phyloP scores from a whole-genome alignment of 2,888 invertebrate species.

The Lasius fuliginosus region DNA sequence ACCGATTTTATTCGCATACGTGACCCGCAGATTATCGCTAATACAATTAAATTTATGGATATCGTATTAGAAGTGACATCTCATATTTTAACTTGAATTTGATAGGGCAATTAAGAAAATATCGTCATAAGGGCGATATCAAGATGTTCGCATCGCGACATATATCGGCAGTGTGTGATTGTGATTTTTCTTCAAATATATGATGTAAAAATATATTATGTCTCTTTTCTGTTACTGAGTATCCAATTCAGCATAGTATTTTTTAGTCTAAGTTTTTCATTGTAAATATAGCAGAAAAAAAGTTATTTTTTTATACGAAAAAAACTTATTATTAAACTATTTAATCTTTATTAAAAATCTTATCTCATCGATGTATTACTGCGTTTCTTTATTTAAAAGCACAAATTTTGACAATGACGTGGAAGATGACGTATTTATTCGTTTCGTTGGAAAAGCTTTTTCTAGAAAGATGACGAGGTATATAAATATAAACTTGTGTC shows the following conservation, averaged over 20 bases:
- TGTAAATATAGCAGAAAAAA: background rate
- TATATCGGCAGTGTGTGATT: background rate
- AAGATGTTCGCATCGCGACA: background rate
- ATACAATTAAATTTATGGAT: slow-evolving; percentile 35
- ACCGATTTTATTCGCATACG: slow-evolving; percentile 20
- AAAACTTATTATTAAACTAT: background rate
- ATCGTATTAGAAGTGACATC: background rate
- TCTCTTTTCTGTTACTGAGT: background rate
- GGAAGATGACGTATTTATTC: slow-evolving; percentile 28
- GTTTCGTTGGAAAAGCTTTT: slow-evolving; percentile 35
- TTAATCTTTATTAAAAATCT: background rate
- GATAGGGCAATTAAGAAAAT: background rate
- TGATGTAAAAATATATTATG: background rate
- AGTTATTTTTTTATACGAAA: background rate
- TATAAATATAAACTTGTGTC: slow-evolving; percentile 67
- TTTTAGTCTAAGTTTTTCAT: background rate
- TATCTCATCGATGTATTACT: slow-evolving; percentile 16
- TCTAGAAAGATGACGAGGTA: slow-evolving; percentile 49
- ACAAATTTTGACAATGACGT: slow-evolving; percentile 20
- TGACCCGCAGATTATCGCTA: background rate
- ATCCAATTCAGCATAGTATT: background rate
- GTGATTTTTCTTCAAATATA: background rate
- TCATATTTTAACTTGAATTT: slow-evolving; percentile 25
- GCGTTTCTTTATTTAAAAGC: slow-evolving; percentile 20
- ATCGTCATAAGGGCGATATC: background rate